Evolutionary conservation across 2,797 vertebrate genomes (phyloP).

Genomic region (Gadopsis bispinosus): DNA sequence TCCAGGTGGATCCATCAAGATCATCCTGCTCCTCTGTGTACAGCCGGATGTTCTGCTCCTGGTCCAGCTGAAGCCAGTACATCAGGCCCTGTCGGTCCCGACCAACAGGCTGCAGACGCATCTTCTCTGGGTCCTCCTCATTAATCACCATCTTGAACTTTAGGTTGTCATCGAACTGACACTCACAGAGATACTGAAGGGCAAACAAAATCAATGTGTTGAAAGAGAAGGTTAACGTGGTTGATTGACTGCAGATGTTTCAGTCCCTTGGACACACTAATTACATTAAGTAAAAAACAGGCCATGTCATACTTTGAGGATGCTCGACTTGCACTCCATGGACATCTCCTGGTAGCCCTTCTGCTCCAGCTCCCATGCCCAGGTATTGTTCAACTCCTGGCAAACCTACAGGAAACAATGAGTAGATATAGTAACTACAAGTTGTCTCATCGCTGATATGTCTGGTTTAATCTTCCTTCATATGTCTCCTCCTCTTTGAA

Average conservation of each 20-base stretch:
- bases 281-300: not conserved
- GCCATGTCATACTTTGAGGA: constrained; percentile 91
- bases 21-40: constrained; percentile 99
- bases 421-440: not conserved
- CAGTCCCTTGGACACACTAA: not conserved
- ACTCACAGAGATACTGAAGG: constrained; percentile 95
- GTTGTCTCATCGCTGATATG: not conserved
- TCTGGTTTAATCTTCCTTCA: not conserved
- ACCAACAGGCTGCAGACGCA: constrained; percentile 96
- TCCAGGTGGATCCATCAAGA: constrained; percentile 95
- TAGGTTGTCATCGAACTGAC: constrained; percentile 99
- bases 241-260: not conserved
- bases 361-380: constrained; percentile 99
- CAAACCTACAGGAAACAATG: constrained; percentile 87
- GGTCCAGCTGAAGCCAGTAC: constrained; percentile 98
- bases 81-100: constrained; percentile 93
- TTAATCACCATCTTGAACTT: constrained; percentile 97
- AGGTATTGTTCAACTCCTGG: constrained; percentile 96
- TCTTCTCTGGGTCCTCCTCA: constrained; percentile 95
- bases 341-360: constrained; percentile 97
- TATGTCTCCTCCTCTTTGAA: not conserved
- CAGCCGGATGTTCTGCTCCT: constrained; percentile 95
- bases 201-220: not conserved
- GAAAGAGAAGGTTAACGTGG: not conserved
- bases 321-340: constrained; percentile 94